phyloP scores from a whole-genome alignment of 2,113 vertebrate species.

The Clarias gariepinus region DNA sequence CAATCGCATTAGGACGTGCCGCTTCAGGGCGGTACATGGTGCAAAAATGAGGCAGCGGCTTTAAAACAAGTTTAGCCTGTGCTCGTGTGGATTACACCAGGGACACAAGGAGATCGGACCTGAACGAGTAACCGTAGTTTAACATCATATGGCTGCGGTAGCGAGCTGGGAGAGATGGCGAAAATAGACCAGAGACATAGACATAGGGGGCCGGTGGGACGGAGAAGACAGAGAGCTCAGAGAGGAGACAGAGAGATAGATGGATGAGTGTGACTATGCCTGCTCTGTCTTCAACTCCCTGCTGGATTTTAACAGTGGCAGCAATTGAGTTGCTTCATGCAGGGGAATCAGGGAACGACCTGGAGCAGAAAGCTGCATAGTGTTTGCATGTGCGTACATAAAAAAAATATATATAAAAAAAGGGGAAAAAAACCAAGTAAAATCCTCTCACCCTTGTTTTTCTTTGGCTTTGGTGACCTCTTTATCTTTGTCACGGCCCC shows the following conservation, averaged over 20 bases:
- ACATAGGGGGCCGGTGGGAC: conserved; percentile 36
- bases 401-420: neutral
- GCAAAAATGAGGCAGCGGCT: conserved; percentile 45
- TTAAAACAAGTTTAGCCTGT: conserved; percentile 57
- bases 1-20: conserved; percentile 53
- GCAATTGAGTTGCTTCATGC: conserved; percentile 3
- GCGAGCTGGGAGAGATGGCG: conserved; percentile 5
- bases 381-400: neutral
- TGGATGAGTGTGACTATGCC: conserved; percentile 39
- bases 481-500: conserved; percentile 67
- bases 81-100: conserved; percentile 35
- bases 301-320: conserved; percentile 30
- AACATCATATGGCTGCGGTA: conserved; percentile 22
- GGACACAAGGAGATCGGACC: neutral
- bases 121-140: conserved; percentile 22
- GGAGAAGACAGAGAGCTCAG: conserved; percentile 28
- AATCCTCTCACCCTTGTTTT: conserved; percentile 61
- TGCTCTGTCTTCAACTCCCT: conserved; percentile 35
- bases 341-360: neutral
- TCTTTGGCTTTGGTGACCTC: conserved; percentile 29
- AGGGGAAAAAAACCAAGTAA: conserved; percentile 1
- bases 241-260: conserved; percentile 33
- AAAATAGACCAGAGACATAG: conserved; percentile 22
- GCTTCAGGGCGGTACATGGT: conserved; percentile 30
- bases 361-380: neutral